These are phyloP conservation scores for Standfussiana lucernea DNA, from an alignment of 2,888 invertebrate genomes.

Conservation along the genomic window DNA sequence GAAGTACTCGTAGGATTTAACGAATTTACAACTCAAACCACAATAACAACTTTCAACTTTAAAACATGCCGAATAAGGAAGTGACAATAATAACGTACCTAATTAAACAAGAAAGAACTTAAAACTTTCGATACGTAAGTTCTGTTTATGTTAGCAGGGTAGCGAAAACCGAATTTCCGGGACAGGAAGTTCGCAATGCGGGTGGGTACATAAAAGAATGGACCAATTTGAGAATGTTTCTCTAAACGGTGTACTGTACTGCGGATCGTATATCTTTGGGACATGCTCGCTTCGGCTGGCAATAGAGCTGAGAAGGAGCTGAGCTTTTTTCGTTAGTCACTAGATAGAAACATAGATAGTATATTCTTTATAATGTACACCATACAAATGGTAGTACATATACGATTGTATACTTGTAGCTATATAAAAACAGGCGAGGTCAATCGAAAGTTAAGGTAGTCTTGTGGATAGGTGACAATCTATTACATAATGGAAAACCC, in stretches of 20 bases:
- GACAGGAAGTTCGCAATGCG: conserved; percentile 64
- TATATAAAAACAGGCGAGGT: neutral
- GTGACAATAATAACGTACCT: conserved; percentile 35
- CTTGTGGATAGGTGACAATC: neutral
- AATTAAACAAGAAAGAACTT: conserved; percentile 49
- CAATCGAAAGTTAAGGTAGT: neutral
- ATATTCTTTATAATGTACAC: too few relatives aligned
- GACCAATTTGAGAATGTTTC: conserved; percentile 55
- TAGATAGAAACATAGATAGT: too few relatives aligned
- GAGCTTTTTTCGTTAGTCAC: neutral
- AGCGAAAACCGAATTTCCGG: conserved; percentile 58
- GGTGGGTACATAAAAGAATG: conserved; percentile 65
- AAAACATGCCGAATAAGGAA: conserved; percentile 31
- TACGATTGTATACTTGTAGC: neutral
- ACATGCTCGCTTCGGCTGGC: neutral
- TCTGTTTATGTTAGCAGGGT: conserved; percentile 57
- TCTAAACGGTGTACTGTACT: conserved; percentile 44
- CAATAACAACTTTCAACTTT: neutral
- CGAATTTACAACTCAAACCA: conserved; percentile 15
- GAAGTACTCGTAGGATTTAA: neutral
- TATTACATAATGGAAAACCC: neutral
- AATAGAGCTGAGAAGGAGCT: neutral
- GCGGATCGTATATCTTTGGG: conserved; percentile 25
- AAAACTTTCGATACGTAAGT: conserved; percentile 53
- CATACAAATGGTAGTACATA: too few relatives aligned